These are phyloP conservation scores for Macroglossus sobrinus DNA, from an alignment of 2,113 vertebrate genomes.

Conservation along the genomic window DNA sequence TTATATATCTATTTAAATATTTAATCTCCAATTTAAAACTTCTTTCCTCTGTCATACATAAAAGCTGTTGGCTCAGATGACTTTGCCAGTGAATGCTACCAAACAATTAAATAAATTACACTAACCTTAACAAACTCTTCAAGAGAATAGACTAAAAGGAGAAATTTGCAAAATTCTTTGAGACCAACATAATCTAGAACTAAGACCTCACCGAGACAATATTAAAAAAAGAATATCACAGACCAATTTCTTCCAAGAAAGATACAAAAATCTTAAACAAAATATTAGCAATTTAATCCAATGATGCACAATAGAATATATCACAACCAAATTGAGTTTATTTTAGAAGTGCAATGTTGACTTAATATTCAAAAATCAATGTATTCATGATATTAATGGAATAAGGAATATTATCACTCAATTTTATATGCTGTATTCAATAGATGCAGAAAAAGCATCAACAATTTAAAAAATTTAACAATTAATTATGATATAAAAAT, in stretches of 20 bases:
- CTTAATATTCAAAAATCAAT: slow-evolving; percentile 2
- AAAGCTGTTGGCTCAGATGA: background rate
- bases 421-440: background rate
- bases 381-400: background rate
- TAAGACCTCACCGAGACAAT: background rate
- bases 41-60: background rate
- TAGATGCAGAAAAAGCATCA: background rate
- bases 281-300: background rate
- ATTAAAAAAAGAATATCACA: background rate
- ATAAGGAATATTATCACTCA: background rate
- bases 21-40: background rate
- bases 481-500: background rate
- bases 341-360: background rate
- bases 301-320: background rate
- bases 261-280: background rate
- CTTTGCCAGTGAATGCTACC: background rate
- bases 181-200: background rate
- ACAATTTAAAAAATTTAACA: background rate
- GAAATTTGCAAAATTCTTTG: background rate
- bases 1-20: background rate
- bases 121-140: background rate
- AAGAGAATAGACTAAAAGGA: background rate
- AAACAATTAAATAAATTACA: background rate
- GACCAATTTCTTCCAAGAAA: background rate
- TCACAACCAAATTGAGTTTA: background rate